Percentiles rank a stretch among this genome's conserved stretches.
phyloP scores from a whole-genome alignment of 2,113 vertebrate species.

The Potamarius usumacintae region DNA sequence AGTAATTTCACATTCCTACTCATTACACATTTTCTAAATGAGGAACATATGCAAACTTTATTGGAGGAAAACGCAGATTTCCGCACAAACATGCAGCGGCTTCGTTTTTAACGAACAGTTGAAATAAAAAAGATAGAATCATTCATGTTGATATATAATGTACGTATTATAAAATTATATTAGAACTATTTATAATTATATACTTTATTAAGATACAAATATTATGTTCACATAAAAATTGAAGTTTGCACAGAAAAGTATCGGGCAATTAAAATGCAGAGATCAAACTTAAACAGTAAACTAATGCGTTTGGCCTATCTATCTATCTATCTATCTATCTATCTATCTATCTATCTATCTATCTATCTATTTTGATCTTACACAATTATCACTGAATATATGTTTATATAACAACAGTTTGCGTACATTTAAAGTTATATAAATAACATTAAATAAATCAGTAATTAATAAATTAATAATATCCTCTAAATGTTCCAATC shows the following conservation, averaged over 20 bases:
- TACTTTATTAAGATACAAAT: neutral
- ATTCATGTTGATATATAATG: too few relatives aligned
- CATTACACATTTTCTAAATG: neutral
- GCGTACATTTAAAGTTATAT: too few relatives aligned
- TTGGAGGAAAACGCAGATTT: neutral
- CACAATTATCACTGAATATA: too few relatives aligned
- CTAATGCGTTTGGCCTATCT: neutral
- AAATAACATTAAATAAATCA: too few relatives aligned
- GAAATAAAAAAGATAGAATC: neutral
- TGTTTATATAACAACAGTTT: too few relatives aligned
- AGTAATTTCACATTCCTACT: neutral
- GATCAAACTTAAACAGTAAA: too few relatives aligned
- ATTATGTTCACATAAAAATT: neutral
- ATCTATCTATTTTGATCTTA: neutral
- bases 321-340: neutral
- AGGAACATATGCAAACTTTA: neutral
- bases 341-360: conserved; percentile 7
- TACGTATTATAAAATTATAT: too few relatives aligned
- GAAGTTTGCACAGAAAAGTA: neutral
- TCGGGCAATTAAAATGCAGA: too few relatives aligned
- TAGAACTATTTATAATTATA: too few relatives aligned
- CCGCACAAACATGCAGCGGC: neutral
- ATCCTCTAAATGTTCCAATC: too few relatives aligned
- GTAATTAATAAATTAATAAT: too few relatives aligned
- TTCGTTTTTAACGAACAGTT: neutral